Base-by-base conservation (phyloP, 2,888 invertebrate species). In the Bhutanitis thaidina region DNA sequence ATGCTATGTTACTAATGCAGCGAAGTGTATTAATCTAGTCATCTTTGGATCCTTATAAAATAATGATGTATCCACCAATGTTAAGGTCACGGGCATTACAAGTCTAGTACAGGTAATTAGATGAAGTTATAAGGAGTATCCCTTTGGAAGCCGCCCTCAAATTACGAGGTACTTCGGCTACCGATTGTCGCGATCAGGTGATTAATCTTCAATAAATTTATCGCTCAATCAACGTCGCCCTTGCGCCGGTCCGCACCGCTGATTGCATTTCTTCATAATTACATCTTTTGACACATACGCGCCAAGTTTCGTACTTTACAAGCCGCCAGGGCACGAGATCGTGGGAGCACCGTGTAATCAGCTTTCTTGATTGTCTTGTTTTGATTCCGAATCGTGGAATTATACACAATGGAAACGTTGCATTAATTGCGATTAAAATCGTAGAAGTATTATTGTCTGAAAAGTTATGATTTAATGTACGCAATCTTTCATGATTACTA, bases 241-340 rank as follows among this genome's bases (percentile, higher is more conserved):
- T 59, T 60, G 74, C 74, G 70, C 58, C 57, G 62, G 59, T 57
- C 54, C 56, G 61, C 60, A 53, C 70, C 73, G 79, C 77, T 89
- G 88, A 89, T 89, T 89, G 88, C 85, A 83, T 89, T 88, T 85
- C 85, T 84, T 87, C 84, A 84, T 88, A 89, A 89, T 89, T 89
- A 89, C 86, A 85, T 87, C 84, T 88, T 89, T 88, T 88, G 88
- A 89, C 88, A 84, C 78, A 86, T 84, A 81, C 77, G 81, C 80
- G 86, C 81, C 80, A 88, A 85, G 87, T 83, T 87, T 87, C 81
- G 83, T 85, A 80, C 85, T 76, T 74, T 73, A 68, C 76, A 68
- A 72, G 76, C 77, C 74, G 83, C 72, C 78, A 72, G 83, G 82
- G 73, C 82, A 80, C 62, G 81, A 77, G 87, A 86, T 83, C 88